Conservation (phyloP, 2,797 vertebrate species). For the Chromobotia macracanthus region DNA sequence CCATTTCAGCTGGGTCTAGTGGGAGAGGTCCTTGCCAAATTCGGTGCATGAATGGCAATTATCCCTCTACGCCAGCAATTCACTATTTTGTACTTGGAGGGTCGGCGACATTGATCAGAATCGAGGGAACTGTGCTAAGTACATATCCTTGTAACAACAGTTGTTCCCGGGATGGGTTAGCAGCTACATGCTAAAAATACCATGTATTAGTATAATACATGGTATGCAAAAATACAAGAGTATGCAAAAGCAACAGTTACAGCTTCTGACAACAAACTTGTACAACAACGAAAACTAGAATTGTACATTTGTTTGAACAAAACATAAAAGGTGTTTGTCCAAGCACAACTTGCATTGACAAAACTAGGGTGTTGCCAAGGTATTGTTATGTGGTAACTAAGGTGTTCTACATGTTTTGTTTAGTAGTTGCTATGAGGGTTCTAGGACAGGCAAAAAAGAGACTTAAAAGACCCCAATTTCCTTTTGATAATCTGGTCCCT, state of each 20-base stretch:
- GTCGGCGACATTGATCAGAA: constrained; percentile 71
- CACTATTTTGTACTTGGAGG: constrained; percentile 79
- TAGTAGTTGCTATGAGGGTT: not conserved
- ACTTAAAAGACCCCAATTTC: not conserved
- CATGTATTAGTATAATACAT: not conserved
- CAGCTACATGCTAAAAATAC: constrained; percentile 17
- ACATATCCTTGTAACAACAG: constrained; percentile 67
- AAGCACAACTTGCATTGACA: too few relatives aligned
- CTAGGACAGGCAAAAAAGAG: too few relatives aligned
- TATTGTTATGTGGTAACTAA: too few relatives aligned
- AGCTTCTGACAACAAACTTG: not conserved
- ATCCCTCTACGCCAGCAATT: constrained; percentile 77
- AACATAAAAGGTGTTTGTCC: too few relatives aligned
- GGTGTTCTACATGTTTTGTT: not conserved
- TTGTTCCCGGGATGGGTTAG: constrained; percentile 13
- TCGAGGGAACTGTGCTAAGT: constrained; percentile 67
- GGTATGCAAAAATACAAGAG: not conserved
- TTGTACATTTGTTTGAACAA: too few relatives aligned
- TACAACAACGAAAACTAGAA: not conserved
- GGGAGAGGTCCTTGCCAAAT: constrained; percentile 79
- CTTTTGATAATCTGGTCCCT: not conserved
- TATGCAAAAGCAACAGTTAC: not conserved
- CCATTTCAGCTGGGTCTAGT: constrained; percentile 77
- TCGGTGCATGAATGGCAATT: constrained; percentile 77
- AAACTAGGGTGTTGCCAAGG: too few relatives aligned